These are phyloP conservation scores for Gymnocypris eckloni DNA, from an alignment of 2,797 vertebrate species.

Conservation along the genomic window DNA sequence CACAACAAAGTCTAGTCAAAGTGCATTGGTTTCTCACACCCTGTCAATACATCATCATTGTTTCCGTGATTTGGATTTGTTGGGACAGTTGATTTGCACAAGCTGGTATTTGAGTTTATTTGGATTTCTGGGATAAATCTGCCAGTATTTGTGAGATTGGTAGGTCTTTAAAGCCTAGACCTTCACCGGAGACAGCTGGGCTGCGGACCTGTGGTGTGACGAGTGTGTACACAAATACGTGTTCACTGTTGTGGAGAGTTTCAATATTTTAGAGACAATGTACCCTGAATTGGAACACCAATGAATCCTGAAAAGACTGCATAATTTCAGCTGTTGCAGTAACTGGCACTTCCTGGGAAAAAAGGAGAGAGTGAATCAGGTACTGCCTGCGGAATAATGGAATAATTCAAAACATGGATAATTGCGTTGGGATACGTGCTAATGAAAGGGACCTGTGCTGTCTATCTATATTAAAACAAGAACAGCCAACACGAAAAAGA, in stretches of 20 bases:
- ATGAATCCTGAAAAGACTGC: not conserved
- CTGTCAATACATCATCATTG: slow-evolving; percentile 39
- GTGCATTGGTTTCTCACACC: slow-evolving; percentile 18
- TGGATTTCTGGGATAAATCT: slow-evolving; percentile 42
- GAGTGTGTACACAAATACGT: slow-evolving; percentile 20
- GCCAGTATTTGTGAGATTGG: slow-evolving; percentile 34
- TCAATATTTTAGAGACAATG: slow-evolving; percentile 29
- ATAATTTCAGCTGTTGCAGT: slow-evolving; percentile 2
- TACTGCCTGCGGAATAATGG: not conserved
- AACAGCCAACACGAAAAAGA: slow-evolving; percentile 22
- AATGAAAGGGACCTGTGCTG: slow-evolving; percentile 21
- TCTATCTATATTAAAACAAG: slow-evolving; percentile 14
- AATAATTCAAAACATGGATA: slow-evolving; percentile 7
- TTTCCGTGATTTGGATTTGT: slow-evolving; percentile 52
- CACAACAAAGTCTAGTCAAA: not conserved
- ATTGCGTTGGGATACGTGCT: slow-evolving; percentile 9
- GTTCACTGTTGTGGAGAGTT: slow-evolving; percentile 31
- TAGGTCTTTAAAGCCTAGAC: slow-evolving; percentile 33
- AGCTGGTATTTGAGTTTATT: slow-evolving; percentile 41
- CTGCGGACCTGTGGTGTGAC: slow-evolving; percentile 36
- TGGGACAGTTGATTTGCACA: slow-evolving; percentile 10
- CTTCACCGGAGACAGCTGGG: slow-evolving; percentile 14
- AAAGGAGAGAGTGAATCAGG: slow-evolving; percentile 13
- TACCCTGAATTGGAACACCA: slow-evolving; percentile 28
- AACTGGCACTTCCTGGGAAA: not conserved